Evolutionary conservation across 2,797 vertebrate genomes (phyloP), one percentile per base, ranked within the genome.

Genomic region (Molossus molossus): DNA sequence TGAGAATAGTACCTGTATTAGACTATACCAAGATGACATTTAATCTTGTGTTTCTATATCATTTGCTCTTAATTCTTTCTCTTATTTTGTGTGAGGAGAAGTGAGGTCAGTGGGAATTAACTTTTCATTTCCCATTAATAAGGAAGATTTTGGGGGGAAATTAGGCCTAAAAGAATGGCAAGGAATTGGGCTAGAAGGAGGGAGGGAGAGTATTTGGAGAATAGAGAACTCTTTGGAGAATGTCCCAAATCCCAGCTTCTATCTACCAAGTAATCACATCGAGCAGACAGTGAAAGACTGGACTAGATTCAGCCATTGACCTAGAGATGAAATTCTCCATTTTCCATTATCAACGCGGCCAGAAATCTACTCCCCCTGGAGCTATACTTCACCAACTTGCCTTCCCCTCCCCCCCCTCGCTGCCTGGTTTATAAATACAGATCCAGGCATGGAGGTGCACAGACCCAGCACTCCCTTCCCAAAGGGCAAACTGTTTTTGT

Each of bases 281-380:
- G 40, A 96, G 85, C 82, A 90, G 87, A 95, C 55, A 88, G 92
- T 84, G 77, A 97, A 95, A 96, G 62, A 92, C 96, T 90, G 84
- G 87, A 88, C 94, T 69, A 92, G 84, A 96, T 95, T 96, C 96
- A 97, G 95, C 94, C 87, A 83, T 89, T 96, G 94, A 97, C 96
- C 97, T 90, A 75, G 64, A 96, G 97, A 94, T 95, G 84, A 90
- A 96, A 97, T 96, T 96, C 97, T 97, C 91, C 55, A 57, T 95
- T 97, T 98, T 96, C 96, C 85, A 96, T 97, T 97, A 98, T 97
- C 97, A 95, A 77, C 97, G 96, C 87, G 1, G 87, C 88, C 94
- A 97, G 96, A 96, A 97, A 86, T 80, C 92, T 84, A 20, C 73
- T 93, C 84, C 83, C 88, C 96, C 96, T 88, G 95, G 94, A 97